Evolutionary conservation across 23 tunicate genomes (phyloP), one percentile per base, ranked within the genome.

Genomic region (Halocynthia aurantium): DNA sequence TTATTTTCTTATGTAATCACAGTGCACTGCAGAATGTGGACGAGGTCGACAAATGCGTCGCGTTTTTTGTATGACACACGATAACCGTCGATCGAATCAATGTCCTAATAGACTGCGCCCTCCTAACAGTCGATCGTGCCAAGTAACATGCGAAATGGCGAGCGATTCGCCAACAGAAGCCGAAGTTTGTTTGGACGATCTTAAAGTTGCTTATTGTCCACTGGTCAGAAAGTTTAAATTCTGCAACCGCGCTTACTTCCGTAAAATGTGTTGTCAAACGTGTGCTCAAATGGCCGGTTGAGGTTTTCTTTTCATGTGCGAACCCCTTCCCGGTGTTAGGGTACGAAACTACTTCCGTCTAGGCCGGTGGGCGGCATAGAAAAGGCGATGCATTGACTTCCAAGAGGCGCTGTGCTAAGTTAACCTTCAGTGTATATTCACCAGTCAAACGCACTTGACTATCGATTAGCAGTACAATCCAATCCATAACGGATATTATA

Each of bases 21-120:
- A 90, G 93, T 95, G 99, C 88, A 76, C 83, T 51, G 77, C 85
- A 10, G 64, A 73, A 76, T 95, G 99, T 65, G 99, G 99, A n/a
- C 90, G 73, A 13, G 99, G 99, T 51, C 75, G 51, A 55, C 86
- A 81, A 57, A 71, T 73, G 52, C 83, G 99, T 52, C 68, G 94
- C 58, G 99, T 95, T n/a, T 62, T 77, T 44, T 95, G 99, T 74
- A 58, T 50, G 52, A 53, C 71, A 8, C 85, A 75, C 15, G 61
- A 76, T 61, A 77, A 71, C 6, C 49, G 71, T 15, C 61, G 50
- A 40, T 51, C 80, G 50, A 72, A 22, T 13, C 57, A 51, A 22
- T 95, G 99, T 67, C 55, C 86, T 8, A 7, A 21, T 8, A 40
- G 65, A 8, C 58, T 17, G 62, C 83, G 86, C 64, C 99, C 99